Conservation (phyloP, 2,888 invertebrate species). For the Pristionchus exspectatus region DNA sequence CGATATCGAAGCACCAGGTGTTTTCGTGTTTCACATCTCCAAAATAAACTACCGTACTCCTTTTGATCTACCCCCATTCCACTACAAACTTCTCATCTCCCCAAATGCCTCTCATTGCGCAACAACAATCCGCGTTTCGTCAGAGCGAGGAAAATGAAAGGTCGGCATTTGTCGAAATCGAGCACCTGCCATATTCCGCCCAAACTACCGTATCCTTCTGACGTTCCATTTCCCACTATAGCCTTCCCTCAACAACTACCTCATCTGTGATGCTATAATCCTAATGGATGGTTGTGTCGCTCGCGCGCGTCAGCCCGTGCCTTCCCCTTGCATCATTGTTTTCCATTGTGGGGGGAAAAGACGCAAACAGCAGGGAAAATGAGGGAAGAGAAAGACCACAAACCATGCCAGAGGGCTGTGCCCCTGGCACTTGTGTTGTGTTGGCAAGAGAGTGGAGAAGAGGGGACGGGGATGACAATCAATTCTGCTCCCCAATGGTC, state of each 20-base stretch:
- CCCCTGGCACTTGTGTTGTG: slow-evolving; percentile 12
- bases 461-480: not conserved
- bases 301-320: not conserved
- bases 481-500: slow-evolving; percentile 27
- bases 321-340: slow-evolving; percentile 28
- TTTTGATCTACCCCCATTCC: not conserved
- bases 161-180: no score
- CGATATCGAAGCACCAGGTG: not conserved
- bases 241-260: not conserved
- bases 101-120: no score
- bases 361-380: not conserved
- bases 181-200: no score
- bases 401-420: not conserved
- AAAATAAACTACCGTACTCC: not conserved
- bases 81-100: no score
- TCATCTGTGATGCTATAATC: not conserved
- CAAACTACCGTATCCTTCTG: not conserved
- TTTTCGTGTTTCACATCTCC: not conserved
- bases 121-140: no score
- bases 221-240: not conserved
- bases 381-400: not conserved
- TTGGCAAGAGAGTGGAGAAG: not conserved
- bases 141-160: no score
- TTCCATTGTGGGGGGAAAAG: not conserved
- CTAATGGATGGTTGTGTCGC: not conserved